Base-by-base conservation (phyloP, 2,113 vertebrate genomes). In the Grammomys dolichurus region DNA sequence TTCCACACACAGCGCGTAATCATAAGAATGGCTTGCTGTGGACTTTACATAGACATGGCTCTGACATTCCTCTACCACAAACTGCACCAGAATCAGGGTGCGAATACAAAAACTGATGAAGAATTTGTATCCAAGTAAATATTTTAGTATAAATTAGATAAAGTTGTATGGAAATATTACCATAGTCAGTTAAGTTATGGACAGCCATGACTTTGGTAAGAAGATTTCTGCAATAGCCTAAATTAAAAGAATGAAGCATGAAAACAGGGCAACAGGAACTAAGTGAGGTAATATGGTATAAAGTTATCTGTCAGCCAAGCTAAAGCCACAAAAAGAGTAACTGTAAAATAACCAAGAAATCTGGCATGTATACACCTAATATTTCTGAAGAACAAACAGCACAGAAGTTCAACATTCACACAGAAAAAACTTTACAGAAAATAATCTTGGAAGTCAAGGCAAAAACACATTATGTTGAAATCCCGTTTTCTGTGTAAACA, bases 211-310 rank as follows among this genome's bases (percentile, higher is more conserved):
- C 81, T 28, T 65, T 19, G 14, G 26, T 85, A 31, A 85, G 26
- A 43, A 58, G 40, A 17, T 63, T 31, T 63, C n/a, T 46, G 14
- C 40, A 46, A 11, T 46, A 28, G 58, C 16, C 5, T 31, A 85
- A 43, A 63, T 84, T 9, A 43, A 43, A 19, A 43, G 12, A 84
- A 43, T 1, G 14, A 76, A 60, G 22, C 22, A 84, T 31, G 58
- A 84, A 5, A 63, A 31, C 24, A 63, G 16, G 24, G 46, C 13
- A 46, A 17, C 8, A 3, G 4, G 4, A 10, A 46, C n/a, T 85
- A 31, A 46, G 11, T 0, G 12, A 36, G 7, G 17, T 1, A 63
- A 63, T 8, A 28, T 13, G 24, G 14, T 17, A 28, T 17, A 9
- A 75, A 84, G 81, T 26, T 3, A 28, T 56, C 13, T 84, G 54